These are phyloP conservation scores for Leucopternis melanops DNA, from an alignment of 2,113 vertebrate species.

Conservation along the genomic window DNA sequence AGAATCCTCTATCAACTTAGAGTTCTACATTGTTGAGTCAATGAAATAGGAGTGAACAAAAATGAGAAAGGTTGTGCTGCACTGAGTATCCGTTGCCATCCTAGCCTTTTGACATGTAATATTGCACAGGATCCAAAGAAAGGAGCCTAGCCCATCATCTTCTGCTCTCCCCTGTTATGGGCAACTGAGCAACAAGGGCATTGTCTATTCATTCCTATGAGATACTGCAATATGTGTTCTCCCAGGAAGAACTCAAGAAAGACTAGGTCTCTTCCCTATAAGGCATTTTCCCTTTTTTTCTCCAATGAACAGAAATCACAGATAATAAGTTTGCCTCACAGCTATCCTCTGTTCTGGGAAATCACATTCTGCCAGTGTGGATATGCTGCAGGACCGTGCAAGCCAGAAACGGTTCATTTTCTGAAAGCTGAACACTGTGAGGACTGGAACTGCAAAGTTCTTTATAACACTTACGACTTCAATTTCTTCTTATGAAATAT, in stretches of 20 bases:
- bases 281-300: background rate
- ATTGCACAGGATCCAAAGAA: background rate
- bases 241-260: background rate
- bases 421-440: background rate
- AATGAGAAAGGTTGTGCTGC: background rate
- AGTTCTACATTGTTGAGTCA: background rate
- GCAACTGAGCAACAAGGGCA: background rate
- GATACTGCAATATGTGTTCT: background rate
- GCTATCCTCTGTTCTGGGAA: background rate
- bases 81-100: background rate
- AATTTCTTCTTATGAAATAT: background rate
- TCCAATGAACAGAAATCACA: background rate
- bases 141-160: background rate
- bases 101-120: background rate
- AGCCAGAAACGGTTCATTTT: background rate
- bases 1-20: background rate
- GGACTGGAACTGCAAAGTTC: background rate
- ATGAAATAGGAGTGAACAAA: background rate
- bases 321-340: background rate
- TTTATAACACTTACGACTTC: background rate
- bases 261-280: background rate
- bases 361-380: background rate
- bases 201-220: background rate
- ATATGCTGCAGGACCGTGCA: background rate
- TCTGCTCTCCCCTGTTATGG: background rate